Evolutionary conservation across 2,888 invertebrate species (phyloP), one percentile per base, ranked within the genome.

Genomic region (Rhodophaea formosa): DNA sequence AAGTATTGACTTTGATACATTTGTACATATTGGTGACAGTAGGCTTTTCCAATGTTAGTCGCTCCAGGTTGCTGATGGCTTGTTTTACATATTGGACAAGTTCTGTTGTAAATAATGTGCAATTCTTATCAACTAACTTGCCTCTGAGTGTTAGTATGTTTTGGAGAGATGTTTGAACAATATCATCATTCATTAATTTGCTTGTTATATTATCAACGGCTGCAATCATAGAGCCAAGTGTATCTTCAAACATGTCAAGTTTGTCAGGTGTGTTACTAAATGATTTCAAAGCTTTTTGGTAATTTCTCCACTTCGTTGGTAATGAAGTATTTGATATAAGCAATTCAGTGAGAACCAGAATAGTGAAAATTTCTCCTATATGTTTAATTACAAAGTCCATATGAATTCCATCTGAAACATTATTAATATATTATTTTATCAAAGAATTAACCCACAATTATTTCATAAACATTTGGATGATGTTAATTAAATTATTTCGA

Each of bases 241-340:
- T 94, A 8, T 93, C 92, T 67, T 93, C 85, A 52, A 93, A 81
- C 53, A 95, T 80, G 60, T 93, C 89, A 72, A 94, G 92, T 75
- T 93, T 91, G 35, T 92, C 80, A 32, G 94, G 92, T 75, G 94
- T 94, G 64, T 94, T 93, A 57, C 93, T 89, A 32, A 95, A 92
- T 32, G 94, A 93, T 66, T 94, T 94, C 0, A 97, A 87, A 74
- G 94, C 94, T 81, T 96, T 93, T 74, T 94, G 93, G 74, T 97
- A 98, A 30, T 94, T 91, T 56, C 92, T 92, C 97, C 97, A 98
- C 76, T 96, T 95, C 29, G 77, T 72, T 51, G 78, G 60, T 45
- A 90, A 62, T 30, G 83, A 75, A 60, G 84, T 84, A 60, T 79
- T 86, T 32, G 86, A 83, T 70, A 72, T 94, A 86, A 90, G 67